Evolutionary conservation across 2,113 vertebrate genomes (phyloP), one percentile per base, ranked within the genome.

Genomic region (Percopsis transmontana): DNA sequence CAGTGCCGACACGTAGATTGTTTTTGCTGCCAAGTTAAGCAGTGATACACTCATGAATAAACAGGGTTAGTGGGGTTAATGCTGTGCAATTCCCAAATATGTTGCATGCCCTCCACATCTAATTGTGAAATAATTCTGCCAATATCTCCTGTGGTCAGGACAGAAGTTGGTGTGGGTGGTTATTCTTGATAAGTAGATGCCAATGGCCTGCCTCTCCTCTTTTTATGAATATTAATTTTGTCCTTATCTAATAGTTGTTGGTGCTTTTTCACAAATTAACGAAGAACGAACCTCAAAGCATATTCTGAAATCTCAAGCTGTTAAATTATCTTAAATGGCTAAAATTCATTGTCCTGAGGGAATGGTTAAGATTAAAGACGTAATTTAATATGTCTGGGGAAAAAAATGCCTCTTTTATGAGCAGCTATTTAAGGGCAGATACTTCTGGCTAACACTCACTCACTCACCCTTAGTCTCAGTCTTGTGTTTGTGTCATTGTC

Each of bases 391-490:
- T 50, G 16, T 19, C 48, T 19, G 18, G 21, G 44, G 51, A 12
- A 38, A 53, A 63, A 56, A 60, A 21, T 39, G 38, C 14, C 39
- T 14, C 19, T 18, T 59, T 41, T 13, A 66, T 64, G 61, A 56
- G 56, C 24, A 65, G 18, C 11, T 68, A 66, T 74, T 68, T 53
- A 77, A 24, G 68, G 51, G 44, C 12, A 72, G 72, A 70, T 13
- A 42, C 27, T 62, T 38, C 38, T 53, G 24, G 42, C n/a, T 65
- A 51, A 51, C 56, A 20, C 38, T 12, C 63, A 59, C 39, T 39
- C 60, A 79, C 70, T 65, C 55, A 62, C 19, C 48, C n/a, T 73
- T 66, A 70, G 72, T 51, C n/a, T n/a, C 59, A 66, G 56, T 55
- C 14, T 33, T 33, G 27, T 33, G 27, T 33, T 33, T 6, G 27